Evolutionary conservation across 2,113 vertebrate species (phyloP), one percentile per base, ranked within the genome.

Genomic region (Hemicordylus capensis): DNA sequence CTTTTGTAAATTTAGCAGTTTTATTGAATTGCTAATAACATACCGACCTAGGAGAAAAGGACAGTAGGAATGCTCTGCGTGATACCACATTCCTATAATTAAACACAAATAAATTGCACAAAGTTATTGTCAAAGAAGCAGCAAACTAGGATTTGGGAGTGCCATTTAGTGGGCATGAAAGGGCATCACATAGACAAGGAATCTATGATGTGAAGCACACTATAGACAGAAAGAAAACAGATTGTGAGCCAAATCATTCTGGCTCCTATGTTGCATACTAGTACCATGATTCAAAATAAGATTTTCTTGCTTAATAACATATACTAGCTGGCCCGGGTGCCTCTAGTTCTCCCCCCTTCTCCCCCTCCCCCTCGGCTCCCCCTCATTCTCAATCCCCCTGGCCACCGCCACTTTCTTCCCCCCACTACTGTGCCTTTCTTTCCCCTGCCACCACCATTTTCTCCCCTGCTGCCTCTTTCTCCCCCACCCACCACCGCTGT

Each of bases 1-100:
- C 64, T 72, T 84, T 46, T 80, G 63, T 76, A 76, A 87, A 76
- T 82, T 76, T 87, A 82, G 61, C 80, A 87, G 51, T 82, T 87
- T 82, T 82, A 81, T 87, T 76, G 72, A 81, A 87, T 70, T 61
- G 54, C 74, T 82, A 84, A 82, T 87, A 87, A 82, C 76, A 77
- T 76, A 76, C 63, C 63, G 24, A 76, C 80, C 51, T 76, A 82
- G 73, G 51, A 82, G 66, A 37, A 82, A 70, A 76, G 63, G 61
- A 87, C 63, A 76, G 85, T n/a, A 67, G 64, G 79, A 51, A 39
- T 1, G 46, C 61, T 67, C 76, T 67, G 12, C n/a, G 44, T 26
- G 24, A 15, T 56, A 19, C 7, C 70, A 58, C 7, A 85, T 12
- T 54, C 48, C 51, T 81, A 39, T 42, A 0, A 80, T 42, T 89